Evolutionary conservation across 1,140 invertebrate genomes (phyloP).

Genomic region (Pseudomyrmex pallidus): DNA sequence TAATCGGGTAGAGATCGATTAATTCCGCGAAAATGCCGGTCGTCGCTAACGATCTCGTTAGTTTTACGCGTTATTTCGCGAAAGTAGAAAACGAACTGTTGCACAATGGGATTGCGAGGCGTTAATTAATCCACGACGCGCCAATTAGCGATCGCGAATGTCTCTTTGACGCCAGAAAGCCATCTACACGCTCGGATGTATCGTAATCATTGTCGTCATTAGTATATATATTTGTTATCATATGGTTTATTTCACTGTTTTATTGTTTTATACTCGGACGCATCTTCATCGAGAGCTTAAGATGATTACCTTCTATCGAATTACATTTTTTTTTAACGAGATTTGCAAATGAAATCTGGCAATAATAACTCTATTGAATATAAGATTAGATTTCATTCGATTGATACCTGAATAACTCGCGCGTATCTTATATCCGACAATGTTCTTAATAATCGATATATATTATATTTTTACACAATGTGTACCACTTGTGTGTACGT

Average conservation of each 20-base stretch:
- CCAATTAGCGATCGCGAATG: conserved; percentile 51
- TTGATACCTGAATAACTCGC: too few species aligned
- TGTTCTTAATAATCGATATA: background rate
- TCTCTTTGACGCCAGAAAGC: conserved; percentile 37
- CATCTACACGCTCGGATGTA: background rate
- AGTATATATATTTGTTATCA: conserved; percentile 21
- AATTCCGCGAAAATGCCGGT: conserved; percentile 39
- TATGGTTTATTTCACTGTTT: conserved; percentile 11
- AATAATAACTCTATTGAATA: too few species aligned
- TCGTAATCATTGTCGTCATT: conserved; percentile 33
- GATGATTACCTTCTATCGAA: background rate
- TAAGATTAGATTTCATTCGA: background rate
- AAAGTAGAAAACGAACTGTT: conserved; percentile 58
- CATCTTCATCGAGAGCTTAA: background rate
- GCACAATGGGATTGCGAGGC: conserved; percentile 56
- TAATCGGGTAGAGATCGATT: conserved; percentile 49
- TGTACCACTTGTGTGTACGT: background rate
- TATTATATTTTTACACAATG: conserved; percentile 12
- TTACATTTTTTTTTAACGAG: background rate
- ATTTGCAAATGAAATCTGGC: too few species aligned
- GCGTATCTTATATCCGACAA: too few species aligned
- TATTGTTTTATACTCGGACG: background rate
- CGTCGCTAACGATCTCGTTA: conserved; percentile 58
- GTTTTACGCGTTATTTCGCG: conserved; percentile 59
- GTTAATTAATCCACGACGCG: conserved; percentile 57